Percentiles rank a stretch among this genome's conserved stretches.
Conservation (phyloP, 2,797 vertebrate genomes). For the Acrocephalus scirpaceus region DNA sequence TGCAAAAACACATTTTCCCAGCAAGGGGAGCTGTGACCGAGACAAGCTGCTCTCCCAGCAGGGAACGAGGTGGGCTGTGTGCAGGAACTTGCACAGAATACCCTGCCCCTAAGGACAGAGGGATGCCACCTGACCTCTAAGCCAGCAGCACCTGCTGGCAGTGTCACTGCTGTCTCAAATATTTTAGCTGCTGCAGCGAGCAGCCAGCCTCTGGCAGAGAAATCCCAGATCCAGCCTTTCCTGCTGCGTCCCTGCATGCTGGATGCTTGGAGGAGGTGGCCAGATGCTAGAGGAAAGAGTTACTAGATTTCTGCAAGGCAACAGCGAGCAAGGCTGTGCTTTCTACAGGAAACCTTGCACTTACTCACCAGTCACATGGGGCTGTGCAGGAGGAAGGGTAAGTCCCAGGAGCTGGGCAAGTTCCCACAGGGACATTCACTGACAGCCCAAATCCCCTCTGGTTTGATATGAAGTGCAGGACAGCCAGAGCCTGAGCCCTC, state of each 20-base stretch:
- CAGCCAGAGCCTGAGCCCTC: not conserved
- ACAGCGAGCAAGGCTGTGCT: not conserved
- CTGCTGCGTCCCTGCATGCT: accelerated
- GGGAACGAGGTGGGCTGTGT: not conserved
- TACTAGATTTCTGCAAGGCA: not conserved
- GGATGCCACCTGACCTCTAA: not conserved
- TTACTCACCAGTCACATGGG: constrained; percentile 61
- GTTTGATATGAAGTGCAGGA: accelerated
- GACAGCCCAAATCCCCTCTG: not conserved
- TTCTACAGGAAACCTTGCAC: constrained; percentile 50
- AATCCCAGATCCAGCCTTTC: not conserved
- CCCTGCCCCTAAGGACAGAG: not conserved
- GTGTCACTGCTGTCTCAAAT: not conserved
- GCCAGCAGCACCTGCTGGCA: not conserved
- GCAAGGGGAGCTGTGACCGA: not conserved
- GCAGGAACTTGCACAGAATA: not conserved
- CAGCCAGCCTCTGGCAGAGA: not conserved
- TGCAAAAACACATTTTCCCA: constrained; percentile 14
- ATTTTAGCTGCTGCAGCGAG: not conserved
- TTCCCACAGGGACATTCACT: not conserved
- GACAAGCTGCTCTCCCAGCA: not conserved
- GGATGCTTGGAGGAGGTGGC: not conserved
- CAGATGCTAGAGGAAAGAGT: not conserved
- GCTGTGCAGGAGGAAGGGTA: constrained; percentile 34
- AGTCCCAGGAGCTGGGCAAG: not conserved